A percentile compares a stretch with the other conserved stretches of the same genome.
Evolutionary conservation across 1,140 invertebrate species (phyloP).

Genomic region (Phortica variegata): DNA sequence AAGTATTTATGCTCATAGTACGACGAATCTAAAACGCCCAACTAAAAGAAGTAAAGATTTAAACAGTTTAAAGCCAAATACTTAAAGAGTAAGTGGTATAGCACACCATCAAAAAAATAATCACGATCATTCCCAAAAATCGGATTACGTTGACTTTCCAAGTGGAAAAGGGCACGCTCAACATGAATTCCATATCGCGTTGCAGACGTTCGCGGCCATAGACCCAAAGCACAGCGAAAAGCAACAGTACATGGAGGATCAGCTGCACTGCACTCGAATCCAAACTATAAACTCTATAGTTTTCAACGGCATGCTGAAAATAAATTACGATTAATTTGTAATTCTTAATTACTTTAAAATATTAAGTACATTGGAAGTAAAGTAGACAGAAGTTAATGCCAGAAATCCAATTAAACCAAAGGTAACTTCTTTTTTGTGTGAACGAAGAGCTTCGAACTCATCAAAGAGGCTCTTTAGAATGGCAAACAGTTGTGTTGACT

Average conservation of each 20-base stretch:
- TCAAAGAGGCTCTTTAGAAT: slow-evolving; percentile 4
- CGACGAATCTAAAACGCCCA: not conserved
- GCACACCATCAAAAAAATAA: slow-evolving; percentile 14
- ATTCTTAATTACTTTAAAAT: not conserved
- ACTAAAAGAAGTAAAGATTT: not conserved
- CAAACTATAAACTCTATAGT: no score
- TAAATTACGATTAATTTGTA: not conserved
- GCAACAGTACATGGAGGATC: slow-evolving; percentile 67
- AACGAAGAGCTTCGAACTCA: slow-evolving; percentile 6
- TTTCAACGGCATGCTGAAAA: no score
- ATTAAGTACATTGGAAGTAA: not conserved
- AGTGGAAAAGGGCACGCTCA: slow-evolving; percentile 63
- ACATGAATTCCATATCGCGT: slow-evolving; percentile 75
- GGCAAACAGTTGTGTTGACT: no score
- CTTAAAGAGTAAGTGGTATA: no score
- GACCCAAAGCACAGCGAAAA: slow-evolving; percentile 69
- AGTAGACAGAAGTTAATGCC: slow-evolving; percentile 7
- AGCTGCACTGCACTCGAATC: slow-evolving; percentile 70
- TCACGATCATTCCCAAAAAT: slow-evolving; percentile 18
- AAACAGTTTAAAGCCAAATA: no score
- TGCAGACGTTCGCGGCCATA: slow-evolving; percentile 71
- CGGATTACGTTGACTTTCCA: slow-evolving; percentile 20
- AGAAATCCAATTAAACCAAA: slow-evolving; percentile 4
- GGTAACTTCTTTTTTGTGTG: not conserved
- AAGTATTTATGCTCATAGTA: slow-evolving; percentile 1